phyloP scores from a whole-genome alignment of 2,797 vertebrate genomes.

The Phataginus tetradactyla region DNA sequence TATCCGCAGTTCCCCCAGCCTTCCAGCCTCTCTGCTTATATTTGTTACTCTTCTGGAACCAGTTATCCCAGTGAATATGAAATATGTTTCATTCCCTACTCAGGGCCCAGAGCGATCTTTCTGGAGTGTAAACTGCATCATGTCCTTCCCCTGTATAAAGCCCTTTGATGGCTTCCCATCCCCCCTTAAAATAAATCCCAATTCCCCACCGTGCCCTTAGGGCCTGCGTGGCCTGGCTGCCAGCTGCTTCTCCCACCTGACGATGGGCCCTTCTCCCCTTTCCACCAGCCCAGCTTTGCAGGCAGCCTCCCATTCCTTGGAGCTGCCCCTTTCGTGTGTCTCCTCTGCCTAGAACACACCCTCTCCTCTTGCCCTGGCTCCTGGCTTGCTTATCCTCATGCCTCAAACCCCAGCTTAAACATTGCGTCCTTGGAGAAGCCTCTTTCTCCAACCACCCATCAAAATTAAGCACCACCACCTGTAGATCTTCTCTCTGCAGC shows the following conservation, averaged over 20 bases:
- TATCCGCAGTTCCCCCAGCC: not conserved
- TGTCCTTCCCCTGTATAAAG: not conserved
- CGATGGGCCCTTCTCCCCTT: accelerated
- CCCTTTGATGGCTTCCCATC: not conserved
- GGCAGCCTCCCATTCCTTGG: not conserved
- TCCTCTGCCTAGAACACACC: not conserved
- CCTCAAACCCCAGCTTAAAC: not conserved
- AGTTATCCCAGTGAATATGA: not conserved
- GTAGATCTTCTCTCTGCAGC: not conserved
- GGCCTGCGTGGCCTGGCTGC: not conserved
- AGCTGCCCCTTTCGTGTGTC: not conserved
- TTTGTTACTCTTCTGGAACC: not conserved
- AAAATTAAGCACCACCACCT: not conserved
- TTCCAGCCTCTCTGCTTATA: not conserved
- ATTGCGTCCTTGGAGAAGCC: not conserved
- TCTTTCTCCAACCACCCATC: not conserved
- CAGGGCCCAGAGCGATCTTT: not conserved
- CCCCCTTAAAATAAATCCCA: not conserved
- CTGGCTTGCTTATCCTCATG: not conserved
- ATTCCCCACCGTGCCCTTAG: not conserved
- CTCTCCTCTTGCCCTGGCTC: not conserved
- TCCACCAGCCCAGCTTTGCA: accelerated
- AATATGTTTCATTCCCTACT: not conserved
- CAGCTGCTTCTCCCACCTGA: not conserved
- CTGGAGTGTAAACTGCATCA: not conserved